Evolutionary conservation across 2,113 vertebrate genomes (phyloP).

Genomic region (Lophotis ruficrista): DNA sequence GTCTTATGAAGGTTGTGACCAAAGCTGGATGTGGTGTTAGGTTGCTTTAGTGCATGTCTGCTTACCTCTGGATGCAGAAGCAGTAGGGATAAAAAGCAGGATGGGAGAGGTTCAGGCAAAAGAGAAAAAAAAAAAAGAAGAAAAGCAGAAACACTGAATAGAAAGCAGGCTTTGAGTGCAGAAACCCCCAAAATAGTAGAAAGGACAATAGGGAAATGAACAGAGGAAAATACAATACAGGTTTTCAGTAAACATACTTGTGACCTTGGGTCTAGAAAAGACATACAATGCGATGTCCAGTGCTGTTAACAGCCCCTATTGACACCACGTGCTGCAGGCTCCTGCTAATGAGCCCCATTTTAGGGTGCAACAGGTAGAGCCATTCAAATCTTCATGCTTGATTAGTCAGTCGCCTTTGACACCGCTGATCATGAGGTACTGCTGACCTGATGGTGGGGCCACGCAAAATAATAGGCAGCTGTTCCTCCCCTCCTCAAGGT

Average conservation of each 20-base stretch:
- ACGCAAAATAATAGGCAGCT: background rate
- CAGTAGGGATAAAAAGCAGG: background rate
- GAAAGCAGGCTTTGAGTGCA: background rate
- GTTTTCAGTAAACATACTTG: background rate
- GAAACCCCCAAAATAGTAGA: background rate
- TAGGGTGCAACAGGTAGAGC: background rate
- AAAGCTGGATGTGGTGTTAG: background rate
- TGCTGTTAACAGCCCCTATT: background rate
- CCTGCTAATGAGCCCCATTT: background rate
- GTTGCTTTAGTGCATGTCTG: background rate
- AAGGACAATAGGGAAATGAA: background rate
- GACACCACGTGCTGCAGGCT: background rate
- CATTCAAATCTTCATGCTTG: background rate
- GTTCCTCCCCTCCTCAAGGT: slow-evolving; percentile 5
- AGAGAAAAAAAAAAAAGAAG: background rate
- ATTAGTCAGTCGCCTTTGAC: background rate
- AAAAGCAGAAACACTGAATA: background rate
- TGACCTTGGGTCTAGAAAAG: background rate
- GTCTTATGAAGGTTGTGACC: background rate
- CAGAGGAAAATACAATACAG: background rate
- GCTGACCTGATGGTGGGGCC: background rate
- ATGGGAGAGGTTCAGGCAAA: background rate
- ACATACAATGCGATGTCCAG: background rate
- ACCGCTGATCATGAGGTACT: background rate
- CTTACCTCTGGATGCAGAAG: background rate